Conservation (phyloP, 2,797 vertebrate species). For the Sebastes cheni region DNA sequence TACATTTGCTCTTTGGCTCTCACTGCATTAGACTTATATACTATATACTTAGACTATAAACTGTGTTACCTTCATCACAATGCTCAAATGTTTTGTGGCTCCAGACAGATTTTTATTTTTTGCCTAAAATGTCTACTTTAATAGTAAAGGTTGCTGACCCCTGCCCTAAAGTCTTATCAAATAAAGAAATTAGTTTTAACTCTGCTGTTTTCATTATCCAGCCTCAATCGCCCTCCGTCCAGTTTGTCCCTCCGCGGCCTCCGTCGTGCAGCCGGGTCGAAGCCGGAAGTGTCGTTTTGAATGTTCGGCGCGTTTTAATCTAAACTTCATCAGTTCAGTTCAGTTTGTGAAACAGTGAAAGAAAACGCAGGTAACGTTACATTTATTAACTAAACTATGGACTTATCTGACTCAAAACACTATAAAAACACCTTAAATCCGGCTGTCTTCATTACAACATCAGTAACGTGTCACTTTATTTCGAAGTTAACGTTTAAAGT, state of each 20-base stretch:
- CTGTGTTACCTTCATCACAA: no score
- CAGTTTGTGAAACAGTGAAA: background rate
- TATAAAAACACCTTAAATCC: background rate
- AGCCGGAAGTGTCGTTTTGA: conserved; percentile 41
- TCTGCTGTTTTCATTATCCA: no score
- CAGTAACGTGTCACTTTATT: background rate
- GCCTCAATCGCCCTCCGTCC: background rate
- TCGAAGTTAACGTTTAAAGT: no score
- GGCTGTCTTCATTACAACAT: background rate
- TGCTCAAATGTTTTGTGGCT: no score
- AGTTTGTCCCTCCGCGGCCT: conserved; percentile 46
- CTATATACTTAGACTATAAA: no score
- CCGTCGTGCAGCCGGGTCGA: background rate
- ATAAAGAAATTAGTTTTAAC: no score
- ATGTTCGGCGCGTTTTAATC: conserved; percentile 54
- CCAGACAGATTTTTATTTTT: no score
- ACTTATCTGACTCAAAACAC: background rate
- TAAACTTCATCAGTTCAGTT: no score
- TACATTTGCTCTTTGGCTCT: no score
- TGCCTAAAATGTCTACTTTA: no score
- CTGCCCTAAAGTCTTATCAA: accelerated
- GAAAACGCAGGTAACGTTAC: conserved; percentile 26
- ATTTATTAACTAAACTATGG: accelerated
- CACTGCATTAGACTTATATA: no score
- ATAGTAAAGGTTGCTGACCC: no score